Conservation (phyloP, 2,797 vertebrate genomes). For the Poeciliopsis turneri region DNA sequence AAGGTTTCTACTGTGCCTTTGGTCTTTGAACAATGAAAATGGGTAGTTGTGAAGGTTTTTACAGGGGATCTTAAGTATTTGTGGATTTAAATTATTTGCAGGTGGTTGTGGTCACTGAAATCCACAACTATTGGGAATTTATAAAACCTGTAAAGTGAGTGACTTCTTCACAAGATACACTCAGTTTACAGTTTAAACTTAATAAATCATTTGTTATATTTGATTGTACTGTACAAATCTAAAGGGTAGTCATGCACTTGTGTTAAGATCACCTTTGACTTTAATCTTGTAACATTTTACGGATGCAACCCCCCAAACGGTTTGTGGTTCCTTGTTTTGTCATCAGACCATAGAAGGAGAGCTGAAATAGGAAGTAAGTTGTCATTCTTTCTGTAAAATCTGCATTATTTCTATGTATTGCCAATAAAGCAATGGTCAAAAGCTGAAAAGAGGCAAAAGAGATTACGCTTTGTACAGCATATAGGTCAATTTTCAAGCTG, state of each 20-base stretch:
- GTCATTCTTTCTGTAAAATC: slow-evolving; percentile 17
- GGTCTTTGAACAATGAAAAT: background rate
- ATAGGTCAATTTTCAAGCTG: background rate
- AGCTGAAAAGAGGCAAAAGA: background rate
- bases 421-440: background rate
- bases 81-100: background rate
- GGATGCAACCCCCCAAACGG: slow-evolving; percentile 61
- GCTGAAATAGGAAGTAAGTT: slow-evolving; percentile 19
- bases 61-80: background rate
- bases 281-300: slow-evolving; percentile 52
- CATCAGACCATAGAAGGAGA: background rate
- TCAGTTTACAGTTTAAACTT: background rate
- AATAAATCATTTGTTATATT: slow-evolving; percentile 57
- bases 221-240: slow-evolving; percentile 15
- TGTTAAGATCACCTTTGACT: slow-evolving; percentile 56
- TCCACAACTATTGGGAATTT: background rate
- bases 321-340: slow-evolving; percentile 42
- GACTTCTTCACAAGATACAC: slow-evolving; percentile 19
- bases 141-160: background rate
- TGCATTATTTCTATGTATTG: background rate
- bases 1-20: background rate
- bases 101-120: background rate
- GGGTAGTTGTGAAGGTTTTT: background rate
- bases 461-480: background rate
- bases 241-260: slow-evolving; percentile 54